Conservation (phyloP, 2,888 invertebrate genomes). For the Hyalella azteca region DNA sequence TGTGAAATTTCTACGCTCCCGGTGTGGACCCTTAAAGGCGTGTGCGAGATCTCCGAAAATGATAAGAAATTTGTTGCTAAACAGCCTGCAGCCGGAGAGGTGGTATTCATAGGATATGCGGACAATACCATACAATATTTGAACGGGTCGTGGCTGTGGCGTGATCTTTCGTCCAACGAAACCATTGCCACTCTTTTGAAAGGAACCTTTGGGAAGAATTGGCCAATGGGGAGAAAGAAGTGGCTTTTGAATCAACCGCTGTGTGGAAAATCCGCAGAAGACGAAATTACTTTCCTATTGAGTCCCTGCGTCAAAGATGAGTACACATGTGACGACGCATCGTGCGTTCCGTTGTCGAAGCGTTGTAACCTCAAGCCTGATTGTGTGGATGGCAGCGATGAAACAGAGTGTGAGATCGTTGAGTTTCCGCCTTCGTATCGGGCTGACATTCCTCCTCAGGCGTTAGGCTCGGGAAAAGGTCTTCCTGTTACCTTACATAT, state of each 20-base stretch:
- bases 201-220: background rate
- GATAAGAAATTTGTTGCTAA: conserved; percentile 48
- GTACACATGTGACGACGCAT: conserved; percentile 52
- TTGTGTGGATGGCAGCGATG: conserved; percentile 53
- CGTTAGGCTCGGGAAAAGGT: background rate
- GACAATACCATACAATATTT: conserved; percentile 42
- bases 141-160: conserved; percentile 45
- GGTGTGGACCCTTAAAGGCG: conserved; percentile 46
- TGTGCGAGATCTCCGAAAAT: conserved; percentile 44
- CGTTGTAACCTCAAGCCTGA: conserved; percentile 54
- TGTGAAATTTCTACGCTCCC: conserved; percentile 43
- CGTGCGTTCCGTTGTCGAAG: conserved; percentile 48
- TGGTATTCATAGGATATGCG: conserved; percentile 49
- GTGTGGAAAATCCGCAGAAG: conserved; percentile 41
- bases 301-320: conserved; percentile 42
- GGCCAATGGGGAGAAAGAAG: conserved; percentile 50
- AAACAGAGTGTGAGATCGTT: conserved; percentile 50
- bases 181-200: conserved; percentile 41
- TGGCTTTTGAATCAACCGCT: conserved; percentile 45
- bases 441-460: conserved; percentile 39
- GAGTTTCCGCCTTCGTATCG: conserved; percentile 48
- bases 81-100: conserved; percentile 35
- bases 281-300: conserved; percentile 41
- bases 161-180: conserved; percentile 42
- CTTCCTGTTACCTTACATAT: conserved; percentile 44